phyloP scores from a whole-genome alignment of 2,113 vertebrate genomes.

The Abramis brama region DNA sequence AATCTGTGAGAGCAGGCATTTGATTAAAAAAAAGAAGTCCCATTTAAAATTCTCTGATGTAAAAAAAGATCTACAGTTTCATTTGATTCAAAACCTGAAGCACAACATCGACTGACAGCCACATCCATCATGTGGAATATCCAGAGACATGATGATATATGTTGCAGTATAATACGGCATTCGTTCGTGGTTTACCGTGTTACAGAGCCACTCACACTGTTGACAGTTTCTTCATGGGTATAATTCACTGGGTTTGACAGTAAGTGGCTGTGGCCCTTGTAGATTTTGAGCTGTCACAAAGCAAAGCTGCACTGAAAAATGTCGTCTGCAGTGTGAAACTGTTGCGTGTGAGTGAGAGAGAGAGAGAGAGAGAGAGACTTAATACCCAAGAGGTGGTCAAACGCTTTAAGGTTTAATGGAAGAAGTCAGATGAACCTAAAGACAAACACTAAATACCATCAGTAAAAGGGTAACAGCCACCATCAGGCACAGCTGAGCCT shows the following conservation, averaged over 20 bases:
- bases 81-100: conserved; percentile 8
- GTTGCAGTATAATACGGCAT: not conserved
- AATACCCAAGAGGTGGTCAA: not conserved
- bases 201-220: not conserved
- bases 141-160: not conserved
- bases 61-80: not conserved
- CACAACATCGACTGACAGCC: not conserved
- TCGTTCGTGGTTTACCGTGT: not conserved
- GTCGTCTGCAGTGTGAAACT: conserved; percentile 12
- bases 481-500: not conserved
- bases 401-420: not conserved
- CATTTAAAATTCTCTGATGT: not conserved
- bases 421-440: not conserved
- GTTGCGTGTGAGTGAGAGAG: not conserved
- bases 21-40: not conserved
- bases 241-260: conserved; percentile 6
- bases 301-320: conserved; percentile 12
- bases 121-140: conserved; percentile 6
- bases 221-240: conserved; percentile 12
- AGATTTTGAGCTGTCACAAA: conserved; percentile 33
- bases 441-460: conserved; percentile 6
- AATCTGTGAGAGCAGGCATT: not conserved
- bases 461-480: not conserved
- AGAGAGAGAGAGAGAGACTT: too few relatives aligned
- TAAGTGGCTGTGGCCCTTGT: conserved; percentile 23